Base-by-base conservation (phyloP, 2,797 vertebrate genomes). In the Brachyalestes nurse region DNA sequence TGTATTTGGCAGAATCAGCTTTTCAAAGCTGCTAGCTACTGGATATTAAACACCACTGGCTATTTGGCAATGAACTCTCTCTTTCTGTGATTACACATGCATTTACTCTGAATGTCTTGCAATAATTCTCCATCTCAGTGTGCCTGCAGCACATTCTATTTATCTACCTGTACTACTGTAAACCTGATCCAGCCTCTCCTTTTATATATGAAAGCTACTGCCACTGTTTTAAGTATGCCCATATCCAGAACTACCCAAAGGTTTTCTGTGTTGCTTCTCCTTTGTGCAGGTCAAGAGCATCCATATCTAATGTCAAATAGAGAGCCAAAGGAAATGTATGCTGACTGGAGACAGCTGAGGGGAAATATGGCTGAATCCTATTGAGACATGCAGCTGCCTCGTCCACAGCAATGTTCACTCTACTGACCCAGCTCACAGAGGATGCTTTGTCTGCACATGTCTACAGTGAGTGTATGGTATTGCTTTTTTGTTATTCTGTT, bases 11-110 rank as follows among this genome's bases (percentile, higher is more conserved):
- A 17, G 40, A 58, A 77, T 57, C 75, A 71, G 66, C 57, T 75
- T 81, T 76, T 62, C 69, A 64, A 40, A 70, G 80, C 75, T 77
- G 67, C 60, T 47, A 23, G 75, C 67, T 51, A 57, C 69, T 42
- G 38, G 49, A 77, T 57, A 77, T 76, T 10, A 65, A 23, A 81
- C 58, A 67, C 58, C 21, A 40, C 45, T 1, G 6, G 19, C 72
- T 53, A 75, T 75, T 57, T 28, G 57, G 55, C 65, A 62, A 53
- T 17, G 58, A 19, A 23, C 23, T 47, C 45, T 17, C 40, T 64
- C 66, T 51, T 45, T 64, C 42, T 21, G 14, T 42, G 38, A 45
- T 42, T 28, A 42, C 67, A 55, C 9, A 47, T 64, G 58, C n/a
- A 3, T 42, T 40, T 28, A 55, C 45, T 55, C 51, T 53, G n/a